phyloP scores from a whole-genome alignment of 2,797 vertebrate species.

The Octomys mimax region DNA sequence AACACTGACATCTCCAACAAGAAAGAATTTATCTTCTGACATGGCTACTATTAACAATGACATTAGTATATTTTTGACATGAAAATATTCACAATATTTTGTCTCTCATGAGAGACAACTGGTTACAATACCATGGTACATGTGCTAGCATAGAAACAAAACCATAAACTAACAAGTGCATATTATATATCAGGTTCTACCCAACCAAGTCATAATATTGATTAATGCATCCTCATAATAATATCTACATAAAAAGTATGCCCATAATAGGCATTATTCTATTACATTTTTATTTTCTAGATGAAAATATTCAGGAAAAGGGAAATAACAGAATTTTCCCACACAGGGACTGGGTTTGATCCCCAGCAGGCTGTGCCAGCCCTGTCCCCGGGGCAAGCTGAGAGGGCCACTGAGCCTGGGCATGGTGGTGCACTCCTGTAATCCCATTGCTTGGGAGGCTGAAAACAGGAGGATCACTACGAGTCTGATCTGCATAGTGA shows the following conservation, averaged over 20 bases:
- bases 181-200: neutral
- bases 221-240: neutral
- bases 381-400: no score
- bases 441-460: no score
- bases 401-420: no score
- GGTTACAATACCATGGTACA: neutral
- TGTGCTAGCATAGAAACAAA: neutral
- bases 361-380: no score
- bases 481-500: no score
- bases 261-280: neutral
- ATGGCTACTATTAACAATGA: neutral
- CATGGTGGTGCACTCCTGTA: no score
- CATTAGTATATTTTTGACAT: neutral
- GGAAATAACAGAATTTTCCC: neutral
- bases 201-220: neutral
- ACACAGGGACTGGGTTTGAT: neutral
- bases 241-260: neutral
- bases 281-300: neutral
- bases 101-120: neutral
- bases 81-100: neutral
- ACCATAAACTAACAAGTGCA: neutral
- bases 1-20: neutral
- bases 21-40: neutral
- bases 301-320: neutral
- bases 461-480: no score